phyloP scores from a whole-genome alignment of 1,140 invertebrate species.

The Latrodectus geometricus region DNA sequence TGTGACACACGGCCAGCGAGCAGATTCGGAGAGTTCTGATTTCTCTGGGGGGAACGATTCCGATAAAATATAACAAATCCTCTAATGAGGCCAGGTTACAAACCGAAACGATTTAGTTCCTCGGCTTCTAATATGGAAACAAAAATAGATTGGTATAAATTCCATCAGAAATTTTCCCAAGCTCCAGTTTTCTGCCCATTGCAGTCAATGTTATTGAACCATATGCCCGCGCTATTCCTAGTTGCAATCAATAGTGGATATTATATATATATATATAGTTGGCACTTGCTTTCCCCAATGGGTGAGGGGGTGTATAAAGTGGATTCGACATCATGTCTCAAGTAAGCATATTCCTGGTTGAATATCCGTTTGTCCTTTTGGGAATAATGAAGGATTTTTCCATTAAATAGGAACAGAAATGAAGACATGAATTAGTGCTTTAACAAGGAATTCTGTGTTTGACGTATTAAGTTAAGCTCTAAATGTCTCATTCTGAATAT shows the following conservation, averaged over 20 bases:
- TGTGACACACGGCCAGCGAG: slow-evolving; percentile 12
- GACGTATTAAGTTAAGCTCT: too few species aligned
- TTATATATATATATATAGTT: not conserved
- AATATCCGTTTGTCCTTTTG: not conserved
- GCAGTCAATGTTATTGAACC: not conserved
- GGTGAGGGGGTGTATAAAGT: not conserved
- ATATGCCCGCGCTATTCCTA: not conserved
- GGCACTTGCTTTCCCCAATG: not conserved
- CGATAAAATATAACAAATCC: slow-evolving; percentile 44
- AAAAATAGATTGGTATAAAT: slow-evolving; percentile 19
- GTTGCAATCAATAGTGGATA: slow-evolving; percentile 29
- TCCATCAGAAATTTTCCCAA: slow-evolving; percentile 6
- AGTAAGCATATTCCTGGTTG: not conserved
- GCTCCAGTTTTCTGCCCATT: not conserved
- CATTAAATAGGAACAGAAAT: not conserved
- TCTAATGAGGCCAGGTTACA: slow-evolving; percentile 32
- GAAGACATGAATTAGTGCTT: not conserved
- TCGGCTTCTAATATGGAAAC: not conserved
- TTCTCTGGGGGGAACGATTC: slow-evolving; percentile 4
- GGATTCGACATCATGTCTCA: not conserved
- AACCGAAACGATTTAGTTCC: not conserved
- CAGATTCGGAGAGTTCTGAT: not conserved
- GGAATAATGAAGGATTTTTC: not conserved
- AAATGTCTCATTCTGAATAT: too few species aligned
- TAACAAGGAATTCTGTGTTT: too few species aligned